These are phyloP conservation scores for Catharus ustulatus DNA, from an alignment of 2,797 vertebrate genomes.

Conservation along the genomic window DNA sequence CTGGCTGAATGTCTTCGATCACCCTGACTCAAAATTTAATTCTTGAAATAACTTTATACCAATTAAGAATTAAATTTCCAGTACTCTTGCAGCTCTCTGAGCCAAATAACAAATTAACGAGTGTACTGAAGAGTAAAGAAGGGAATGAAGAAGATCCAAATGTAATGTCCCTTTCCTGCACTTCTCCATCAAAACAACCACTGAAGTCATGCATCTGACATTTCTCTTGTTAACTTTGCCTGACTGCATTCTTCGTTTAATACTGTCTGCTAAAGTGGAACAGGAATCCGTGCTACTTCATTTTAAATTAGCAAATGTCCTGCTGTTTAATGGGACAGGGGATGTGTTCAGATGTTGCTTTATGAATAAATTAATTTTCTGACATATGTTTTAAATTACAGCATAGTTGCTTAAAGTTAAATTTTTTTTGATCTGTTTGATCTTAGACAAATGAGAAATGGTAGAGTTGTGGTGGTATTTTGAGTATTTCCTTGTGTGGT, in stretches of 20 bases:
- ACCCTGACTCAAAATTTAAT: not conserved
- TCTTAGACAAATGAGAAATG: slow-evolving; percentile 53
- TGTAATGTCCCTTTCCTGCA: slow-evolving; percentile 21
- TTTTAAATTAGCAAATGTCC: slow-evolving; percentile 57
- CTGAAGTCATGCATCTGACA: not conserved
- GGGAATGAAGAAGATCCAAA: not conserved
- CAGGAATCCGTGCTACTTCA: slow-evolving; percentile 34
- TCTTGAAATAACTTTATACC: not conserved
- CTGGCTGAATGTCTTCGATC: not conserved
- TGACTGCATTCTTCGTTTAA: slow-evolving; percentile 43
- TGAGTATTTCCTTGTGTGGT: slow-evolving; percentile 5
- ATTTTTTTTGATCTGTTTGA: slow-evolving; percentile 31
- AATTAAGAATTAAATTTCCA: not conserved
- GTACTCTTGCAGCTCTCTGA: slow-evolving; percentile 2
- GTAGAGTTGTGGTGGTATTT: slow-evolving; percentile 6
- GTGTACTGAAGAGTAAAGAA: not conserved
- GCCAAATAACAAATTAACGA: not conserved
- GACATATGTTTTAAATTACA: slow-evolving; percentile 73
- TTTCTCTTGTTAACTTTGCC: slow-evolving; percentile 14
- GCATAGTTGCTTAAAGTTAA: slow-evolving; percentile 32
- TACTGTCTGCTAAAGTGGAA: slow-evolving; percentile 15
- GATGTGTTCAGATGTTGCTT: slow-evolving; percentile 67
- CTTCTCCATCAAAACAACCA: not conserved
- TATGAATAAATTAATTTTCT: slow-evolving; percentile 74
- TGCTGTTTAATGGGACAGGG: slow-evolving; percentile 72